Base-by-base conservation (phyloP, 2,113 vertebrate genomes). In the Siniperca chuatsi region DNA sequence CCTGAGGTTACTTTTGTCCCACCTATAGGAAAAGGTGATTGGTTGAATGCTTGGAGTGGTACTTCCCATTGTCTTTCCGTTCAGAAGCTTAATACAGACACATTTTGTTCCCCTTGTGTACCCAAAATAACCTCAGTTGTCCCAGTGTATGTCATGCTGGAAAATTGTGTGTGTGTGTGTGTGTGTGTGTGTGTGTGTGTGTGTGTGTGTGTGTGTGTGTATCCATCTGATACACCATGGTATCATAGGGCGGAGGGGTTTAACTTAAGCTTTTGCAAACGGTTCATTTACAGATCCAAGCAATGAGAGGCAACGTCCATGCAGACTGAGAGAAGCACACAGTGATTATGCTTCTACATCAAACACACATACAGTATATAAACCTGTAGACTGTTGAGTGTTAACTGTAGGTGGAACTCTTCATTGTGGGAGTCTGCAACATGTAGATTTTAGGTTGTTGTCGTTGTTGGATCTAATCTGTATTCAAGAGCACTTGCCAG, bases 61-160 rank as follows among this genome's bases (percentile, higher is more conserved):
- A 54, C 54, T 76, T 85, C 81, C 72, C 81, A 69, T 86, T 81
- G 48, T 83, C 44, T 81, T 58, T 37, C 52, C 57, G 10, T 75
- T 68, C 18, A 54, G 48, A 66, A 68, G 84, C 42, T 78, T 77
- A 68, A 83, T 61, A 50, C 21, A 52, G 66, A 67, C 70, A 71
- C 15, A 21, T 72, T 79, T 88, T 78, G 81, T 86, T 82, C 68
- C 60, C 4, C 50, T 42, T 82, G 61, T 78, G 77, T 29, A 76
- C 55, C 66, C 5, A 84, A 86, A 91, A 89, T 87, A 92, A 79
- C 75, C 55, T 13, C 29, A 70, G 52, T 65, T 70, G 67, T 61
- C 46, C 73, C 58, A 57, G 29, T 69, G 54, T 61, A 16, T 84
- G 78, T 87, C 75, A 55, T 87, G 33, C 23, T 83, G 76, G 82